A percentile compares a stretch with the other conserved stretches of the same genome.
These are phyloP conservation scores for Tiliqua scincoides DNA, from an alignment of 2,113 vertebrate genomes.

Conservation along the genomic window DNA sequence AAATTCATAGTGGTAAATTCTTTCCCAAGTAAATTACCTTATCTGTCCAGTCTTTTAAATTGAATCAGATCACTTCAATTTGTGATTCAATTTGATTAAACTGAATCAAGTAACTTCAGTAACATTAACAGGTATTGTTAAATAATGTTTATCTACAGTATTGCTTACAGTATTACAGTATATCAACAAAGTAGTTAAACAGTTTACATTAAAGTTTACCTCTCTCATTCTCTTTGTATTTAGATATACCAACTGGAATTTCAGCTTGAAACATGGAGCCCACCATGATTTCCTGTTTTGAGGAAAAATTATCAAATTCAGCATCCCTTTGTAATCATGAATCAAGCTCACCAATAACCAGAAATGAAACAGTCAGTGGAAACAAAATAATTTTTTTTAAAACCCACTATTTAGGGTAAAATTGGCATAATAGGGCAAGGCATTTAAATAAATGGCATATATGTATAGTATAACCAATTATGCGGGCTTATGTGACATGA, in stretches of 20 bases:
- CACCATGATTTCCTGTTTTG: constrained; percentile 95
- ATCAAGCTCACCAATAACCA: neutral
- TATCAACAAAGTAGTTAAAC: too few species aligned
- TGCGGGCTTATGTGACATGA: neutral
- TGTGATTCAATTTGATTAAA: too few species aligned
- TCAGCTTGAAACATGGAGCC: constrained; percentile 99
- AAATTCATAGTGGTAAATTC: neutral
- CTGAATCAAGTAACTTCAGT: neutral
- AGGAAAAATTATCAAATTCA: constrained; percentile 42
- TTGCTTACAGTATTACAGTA: too few species aligned
- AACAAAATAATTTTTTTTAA: neutral
- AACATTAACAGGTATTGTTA: neutral
- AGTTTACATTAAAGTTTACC: constrained; percentile 75
- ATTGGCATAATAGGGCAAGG: neutral
- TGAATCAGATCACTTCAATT: neutral
- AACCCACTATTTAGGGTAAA: neutral
- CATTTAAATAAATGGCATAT: neutral
- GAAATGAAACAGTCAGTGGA: neutral
- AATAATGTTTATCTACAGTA: too few species aligned
- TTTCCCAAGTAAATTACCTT: neutral
- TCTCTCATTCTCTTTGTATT: constrained; percentile 95
- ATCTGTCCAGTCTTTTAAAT: neutral
- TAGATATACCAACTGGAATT: constrained; percentile 89
- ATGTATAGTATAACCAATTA: neutral
- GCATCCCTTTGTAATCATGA: neutral